Evolutionary conservation across 2,797 vertebrate species (phyloP), one percentile per base, ranked within the genome.

Genomic region (Rallus crepitans): DNA sequence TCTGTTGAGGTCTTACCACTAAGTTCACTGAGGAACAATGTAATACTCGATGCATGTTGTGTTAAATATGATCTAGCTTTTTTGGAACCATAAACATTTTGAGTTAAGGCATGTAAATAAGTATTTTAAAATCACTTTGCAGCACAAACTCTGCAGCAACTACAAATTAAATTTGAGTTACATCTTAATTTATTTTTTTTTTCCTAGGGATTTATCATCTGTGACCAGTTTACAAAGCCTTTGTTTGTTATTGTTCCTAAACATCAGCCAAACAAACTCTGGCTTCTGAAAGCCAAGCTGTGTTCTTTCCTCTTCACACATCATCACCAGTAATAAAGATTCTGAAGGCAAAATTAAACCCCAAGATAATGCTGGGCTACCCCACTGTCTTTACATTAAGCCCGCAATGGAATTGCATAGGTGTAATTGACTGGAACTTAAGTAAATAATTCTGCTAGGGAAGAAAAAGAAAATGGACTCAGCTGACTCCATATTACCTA

Each of bases 351-450:
- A 95, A 89, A 93, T 88, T 93, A 90, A 90, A 79, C 33, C 42
- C 30, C n/a, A 61, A 70, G 59, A 73, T 37, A 91, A 66, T 42
- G 39, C n/a, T 63, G 42, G 42, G 78, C 37, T 47, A 77, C 64
- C 71, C 60, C 40, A 90, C 57, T 65, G 68, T 81, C 60, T 90
- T 94, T 85, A 92, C 73, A 94, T 95, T 90, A 93, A 89, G n/a
- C 40, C 66, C 79, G 52, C 7, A 82, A 86, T 53, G 33, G 63
- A 63, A 94, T 91, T 76, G 39, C 33, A 35, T 15, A 76, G 42
- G 45, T 66, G 82, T 56, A 96, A 88, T 70, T 94, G 89, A 82
- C 69, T 77, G 80, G 59, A 96, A 91, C 65, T 82, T 53, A 79
- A 86, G 69, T 59, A 93, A 91, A 82, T 82, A 91, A 75, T 76